A percentile compares a stretch with the other conserved stretches of the same genome.
Evolutionary conservation across 2,113 vertebrate species (phyloP).

Genomic region (Phaethon lepturus): DNA sequence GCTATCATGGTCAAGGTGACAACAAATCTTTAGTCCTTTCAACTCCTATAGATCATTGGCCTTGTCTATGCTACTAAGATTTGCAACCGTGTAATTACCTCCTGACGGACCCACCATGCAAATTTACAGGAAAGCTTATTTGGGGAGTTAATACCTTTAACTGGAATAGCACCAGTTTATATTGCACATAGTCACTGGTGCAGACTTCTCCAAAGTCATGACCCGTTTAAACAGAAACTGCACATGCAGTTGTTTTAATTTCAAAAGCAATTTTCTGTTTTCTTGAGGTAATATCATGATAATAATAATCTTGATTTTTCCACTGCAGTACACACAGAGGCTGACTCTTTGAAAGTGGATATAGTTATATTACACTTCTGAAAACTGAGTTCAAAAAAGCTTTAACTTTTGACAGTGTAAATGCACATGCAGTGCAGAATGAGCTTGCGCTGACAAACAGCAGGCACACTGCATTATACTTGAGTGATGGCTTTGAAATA

Average conservation of each 20-base stretch:
- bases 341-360: not conserved
- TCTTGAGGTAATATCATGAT: not conserved
- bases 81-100: not conserved
- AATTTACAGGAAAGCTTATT: not conserved
- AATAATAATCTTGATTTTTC: not conserved
- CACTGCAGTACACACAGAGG: not conserved
- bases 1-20: not conserved
- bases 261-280: not conserved
- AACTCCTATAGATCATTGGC: not conserved
- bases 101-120: not conserved
- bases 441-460: not conserved
- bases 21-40: not conserved
- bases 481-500: not conserved
- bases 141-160: not conserved
- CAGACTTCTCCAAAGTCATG: not conserved
- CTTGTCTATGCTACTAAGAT: not conserved
- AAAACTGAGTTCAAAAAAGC: not conserved
- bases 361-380: not conserved
- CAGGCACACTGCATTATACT: not conserved
- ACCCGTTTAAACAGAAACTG: not conserved
- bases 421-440: not conserved
- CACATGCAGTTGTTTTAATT: not conserved
- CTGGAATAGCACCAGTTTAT: not conserved
- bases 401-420: not conserved
- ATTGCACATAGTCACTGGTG: not conserved